Evolutionary conservation across 2,797 vertebrate genomes (phyloP).

Genomic region (Anniella stebbinsi): DNA sequence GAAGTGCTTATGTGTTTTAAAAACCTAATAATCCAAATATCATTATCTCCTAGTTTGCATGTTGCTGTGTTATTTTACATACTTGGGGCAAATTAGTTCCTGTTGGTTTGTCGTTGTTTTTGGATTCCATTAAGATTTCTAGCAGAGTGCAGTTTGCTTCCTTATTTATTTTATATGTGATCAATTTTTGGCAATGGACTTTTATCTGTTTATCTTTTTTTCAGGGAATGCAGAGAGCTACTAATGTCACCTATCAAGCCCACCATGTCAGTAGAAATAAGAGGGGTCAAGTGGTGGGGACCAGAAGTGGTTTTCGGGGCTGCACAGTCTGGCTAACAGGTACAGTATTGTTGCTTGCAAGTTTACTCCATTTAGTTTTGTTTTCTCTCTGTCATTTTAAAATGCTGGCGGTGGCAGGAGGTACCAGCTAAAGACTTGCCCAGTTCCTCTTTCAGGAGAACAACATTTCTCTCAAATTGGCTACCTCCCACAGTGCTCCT

Average conservation of each 20-base stretch:
- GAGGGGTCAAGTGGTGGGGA: constrained; percentile 96
- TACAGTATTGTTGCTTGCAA: constrained; percentile 63
- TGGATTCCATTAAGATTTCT: not conserved
- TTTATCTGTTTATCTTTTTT: not conserved
- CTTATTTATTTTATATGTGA: not conserved
- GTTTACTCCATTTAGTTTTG: not conserved
- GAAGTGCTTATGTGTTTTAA: not conserved
- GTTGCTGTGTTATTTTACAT: not conserved
- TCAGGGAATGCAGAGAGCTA: constrained; percentile 96
- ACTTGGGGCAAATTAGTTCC: not conserved
- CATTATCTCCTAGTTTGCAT: not conserved
- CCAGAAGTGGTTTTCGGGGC: constrained; percentile 95
- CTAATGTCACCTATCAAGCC: constrained; percentile 98
- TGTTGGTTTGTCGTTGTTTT: not conserved
- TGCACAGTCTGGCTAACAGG: constrained; percentile 98
- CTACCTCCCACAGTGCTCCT: too few relatives aligned
- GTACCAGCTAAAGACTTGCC: not conserved
- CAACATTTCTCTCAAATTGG: not conserved
- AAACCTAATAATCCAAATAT: not conserved
- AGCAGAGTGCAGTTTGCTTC: not conserved
- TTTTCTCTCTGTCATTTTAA: not conserved
- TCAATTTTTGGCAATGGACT: too few relatives aligned
- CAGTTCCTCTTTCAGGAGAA: not conserved
- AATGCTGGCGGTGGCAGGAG: not conserved
- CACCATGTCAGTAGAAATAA: constrained; percentile 98